Evolutionary conservation across 2,113 vertebrate species (phyloP), one percentile per base, ranked within the genome.

Genomic region (Indicator indicator): DNA sequence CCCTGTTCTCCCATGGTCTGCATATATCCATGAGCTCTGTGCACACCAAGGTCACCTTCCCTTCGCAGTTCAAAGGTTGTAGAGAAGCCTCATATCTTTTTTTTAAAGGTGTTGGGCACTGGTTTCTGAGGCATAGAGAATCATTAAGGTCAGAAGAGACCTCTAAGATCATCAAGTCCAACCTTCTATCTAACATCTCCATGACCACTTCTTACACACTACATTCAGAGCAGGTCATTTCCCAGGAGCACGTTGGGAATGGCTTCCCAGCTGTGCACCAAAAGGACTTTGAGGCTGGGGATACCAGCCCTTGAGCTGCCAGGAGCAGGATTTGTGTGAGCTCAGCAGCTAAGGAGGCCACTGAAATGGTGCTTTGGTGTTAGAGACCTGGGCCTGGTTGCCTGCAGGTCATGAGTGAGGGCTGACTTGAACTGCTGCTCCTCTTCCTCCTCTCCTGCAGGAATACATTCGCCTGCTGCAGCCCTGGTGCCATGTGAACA

Each of bases 401-500:
- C 48, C 58, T 9, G 48, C 63, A 26, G 62, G 54, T 60, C 38
- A 23, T 0, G 1, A 52, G 68, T 0, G 0, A 44, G 52, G 0
- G 0, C 24, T 54, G 79, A 64, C 63, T 83, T 79, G 46, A 56
- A 26, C 42, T 4, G 1, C 9, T 27, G 13, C 33, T 86, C 23
- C 15, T 2, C 13, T 91, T 80, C 72, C 94, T 64, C 40, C 20
- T 52, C 26, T 75, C 65, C 86, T 46, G 1, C 23, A 99, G 99
- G 99, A 99, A 73, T 99, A 99, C 58, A 98, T 99, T 74, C 97
- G 99, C 17, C 97, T 99, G 73, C 97, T 99, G 28, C 97, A 98
- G 76, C 98, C 99, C 0, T 99, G 99, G 99, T 99, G 99, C 97
- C 99, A 99, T 20, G 98, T 99, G 81, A 99, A 99, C 77, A 98